Conservation (phyloP, 1,140 invertebrate species). For the Drosophila saltans region DNA sequence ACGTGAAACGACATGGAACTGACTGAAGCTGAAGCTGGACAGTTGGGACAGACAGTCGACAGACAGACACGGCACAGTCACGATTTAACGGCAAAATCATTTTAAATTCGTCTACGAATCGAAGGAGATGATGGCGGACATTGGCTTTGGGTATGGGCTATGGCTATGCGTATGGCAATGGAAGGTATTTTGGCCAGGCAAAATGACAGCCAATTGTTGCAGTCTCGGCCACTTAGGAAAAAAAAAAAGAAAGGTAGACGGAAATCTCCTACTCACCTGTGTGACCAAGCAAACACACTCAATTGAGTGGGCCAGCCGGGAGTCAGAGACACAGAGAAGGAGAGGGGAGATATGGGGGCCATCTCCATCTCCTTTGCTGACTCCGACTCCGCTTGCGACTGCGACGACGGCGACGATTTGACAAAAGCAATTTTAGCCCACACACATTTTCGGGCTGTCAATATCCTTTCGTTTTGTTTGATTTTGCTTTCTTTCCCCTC, state of each 20-base stretch:
- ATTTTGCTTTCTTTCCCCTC: conserved; percentile 3
- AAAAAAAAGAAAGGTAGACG: conserved; percentile 22
- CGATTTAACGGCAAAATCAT: conserved; percentile 46
- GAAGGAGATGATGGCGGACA: neutral
- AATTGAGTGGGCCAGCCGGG: neutral
- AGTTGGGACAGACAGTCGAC: neutral
- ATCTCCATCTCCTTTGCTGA: neutral
- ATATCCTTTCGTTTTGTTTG: conserved; percentile 28
- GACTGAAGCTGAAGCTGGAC: conserved; percentile 20
- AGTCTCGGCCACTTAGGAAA: conserved; percentile 64
- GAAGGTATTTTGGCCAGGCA: conserved; percentile 45
- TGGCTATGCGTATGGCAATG: neutral
- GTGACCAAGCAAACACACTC: conserved; percentile 36
- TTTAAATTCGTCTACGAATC: conserved; percentile 9
- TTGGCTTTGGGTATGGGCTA: too few species aligned
- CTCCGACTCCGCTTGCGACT: neutral
- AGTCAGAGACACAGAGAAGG: neutral
- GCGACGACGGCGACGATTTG: conserved; percentile 43
- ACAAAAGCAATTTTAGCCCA: conserved; percentile 73
- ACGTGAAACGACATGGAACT: conserved; percentile 68
- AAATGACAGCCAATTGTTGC: conserved; percentile 81
- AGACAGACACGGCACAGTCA: conserved; percentile 35
- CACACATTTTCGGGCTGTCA: conserved; percentile 42
- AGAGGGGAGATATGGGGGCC: neutral
- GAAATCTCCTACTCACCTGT: conserved; percentile 50